A percentile compares a stretch with the other conserved stretches of the same genome.
These are phyloP conservation scores for Argyresthia albistria DNA, from an alignment of 2,888 invertebrate species.

Conservation along the genomic window DNA sequence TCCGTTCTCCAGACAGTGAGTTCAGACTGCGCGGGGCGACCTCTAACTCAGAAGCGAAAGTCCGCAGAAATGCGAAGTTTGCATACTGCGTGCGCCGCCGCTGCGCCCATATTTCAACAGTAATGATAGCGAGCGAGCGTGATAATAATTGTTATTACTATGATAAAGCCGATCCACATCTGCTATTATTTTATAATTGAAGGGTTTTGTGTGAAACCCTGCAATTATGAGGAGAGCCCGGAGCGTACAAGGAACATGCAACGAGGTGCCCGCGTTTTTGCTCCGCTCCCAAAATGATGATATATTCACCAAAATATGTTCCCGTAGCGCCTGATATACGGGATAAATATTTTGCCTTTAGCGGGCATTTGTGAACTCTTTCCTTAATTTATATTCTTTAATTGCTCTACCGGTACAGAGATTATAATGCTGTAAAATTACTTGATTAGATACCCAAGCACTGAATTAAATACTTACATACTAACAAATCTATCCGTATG, in stretches of 20 bases:
- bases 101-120: constrained; percentile 62
- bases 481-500: no score
- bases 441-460: neutral
- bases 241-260: constrained; percentile 58
- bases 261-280: constrained; percentile 55
- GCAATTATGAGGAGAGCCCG: constrained; percentile 69
- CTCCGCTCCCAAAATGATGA: constrained; percentile 53
- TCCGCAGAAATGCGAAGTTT: constrained; percentile 40
- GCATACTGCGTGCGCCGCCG: constrained; percentile 43
- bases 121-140: constrained; percentile 66
- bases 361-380: constrained; percentile 3
- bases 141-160: constrained; percentile 73
- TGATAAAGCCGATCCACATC: constrained; percentile 51
- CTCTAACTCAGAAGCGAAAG: neutral
- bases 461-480: no score
- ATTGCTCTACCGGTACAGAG: constrained; percentile 3
- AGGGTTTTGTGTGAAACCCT: constrained; percentile 69
- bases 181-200: constrained; percentile 73
- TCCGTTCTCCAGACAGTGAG: no score
- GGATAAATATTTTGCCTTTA: constrained; percentile 22
- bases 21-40: neutral
- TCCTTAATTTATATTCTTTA: constrained; percentile 5
- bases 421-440: constrained; percentile 4
- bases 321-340: constrained; percentile 20
- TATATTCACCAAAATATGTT: constrained; percentile 42